Evolutionary conservation across 1,140 invertebrate species (phyloP).

Genomic region (Galleria mellonella): DNA sequence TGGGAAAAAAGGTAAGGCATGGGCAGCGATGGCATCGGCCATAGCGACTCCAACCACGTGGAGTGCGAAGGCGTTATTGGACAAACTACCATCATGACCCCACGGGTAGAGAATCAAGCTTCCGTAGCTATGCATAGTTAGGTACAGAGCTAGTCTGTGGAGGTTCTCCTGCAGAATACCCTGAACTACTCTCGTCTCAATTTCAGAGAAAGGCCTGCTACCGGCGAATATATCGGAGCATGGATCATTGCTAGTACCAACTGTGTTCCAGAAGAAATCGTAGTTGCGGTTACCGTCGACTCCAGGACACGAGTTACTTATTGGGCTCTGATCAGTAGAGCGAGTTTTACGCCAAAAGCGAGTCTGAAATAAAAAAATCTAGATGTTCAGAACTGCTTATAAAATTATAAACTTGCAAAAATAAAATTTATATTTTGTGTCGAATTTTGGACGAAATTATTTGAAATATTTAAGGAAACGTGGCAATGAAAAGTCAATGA

Average conservation of each 20-base stretch:
- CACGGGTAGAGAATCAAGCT: conserved; percentile 78
- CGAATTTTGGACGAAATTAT: too few relatives aligned
- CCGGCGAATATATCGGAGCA: conserved; percentile 83
- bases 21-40: conserved; percentile 43
- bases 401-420: too few relatives aligned
- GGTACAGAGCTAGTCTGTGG: conserved; percentile 73
- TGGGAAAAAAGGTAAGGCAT: conserved; percentile 2
- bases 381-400: too few relatives aligned
- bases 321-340: conserved; percentile 7
- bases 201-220: conserved; percentile 80
- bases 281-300: conserved; percentile 76
- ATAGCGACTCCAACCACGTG: conserved; percentile 48
- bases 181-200: conserved; percentile 77
- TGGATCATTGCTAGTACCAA: conserved; percentile 78
- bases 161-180: conserved; percentile 69
- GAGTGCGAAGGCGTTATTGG: conserved; percentile 36
- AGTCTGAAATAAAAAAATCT: conserved; percentile 20
- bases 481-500: too few relatives aligned
- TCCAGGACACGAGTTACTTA: conserved; percentile 49
- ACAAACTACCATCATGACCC: conserved; percentile 70
- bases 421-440: too few relatives aligned
- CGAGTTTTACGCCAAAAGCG: conserved; percentile 57
- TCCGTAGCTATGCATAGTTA: conserved; percentile 78
- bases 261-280: conserved; percentile 75
- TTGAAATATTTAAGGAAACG: too few relatives aligned